A percentile compares a stretch with the other conserved stretches of the same genome.
These are phyloP conservation scores for Trachemys scripta DNA, from an alignment of 2,113 vertebrate genomes.

Conservation along the genomic window DNA sequence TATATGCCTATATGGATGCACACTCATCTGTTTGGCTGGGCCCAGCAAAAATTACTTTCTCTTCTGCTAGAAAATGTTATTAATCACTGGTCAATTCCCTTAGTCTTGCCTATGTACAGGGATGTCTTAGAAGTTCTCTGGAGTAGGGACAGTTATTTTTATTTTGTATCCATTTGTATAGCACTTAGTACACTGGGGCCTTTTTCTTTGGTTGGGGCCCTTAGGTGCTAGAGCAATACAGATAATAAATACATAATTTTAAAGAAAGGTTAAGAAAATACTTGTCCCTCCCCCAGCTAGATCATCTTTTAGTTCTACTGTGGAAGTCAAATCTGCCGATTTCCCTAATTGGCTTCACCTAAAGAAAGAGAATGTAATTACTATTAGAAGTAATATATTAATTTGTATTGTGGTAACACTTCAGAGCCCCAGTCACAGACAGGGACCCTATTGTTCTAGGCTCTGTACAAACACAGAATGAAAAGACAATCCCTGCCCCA, in stretches of 20 bases:
- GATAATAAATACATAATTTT: neutral
- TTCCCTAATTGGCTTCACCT: neutral
- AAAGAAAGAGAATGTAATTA: neutral
- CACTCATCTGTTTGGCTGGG: neutral
- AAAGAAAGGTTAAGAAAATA: neutral
- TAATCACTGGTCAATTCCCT: neutral
- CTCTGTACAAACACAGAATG: neutral
- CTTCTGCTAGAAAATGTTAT: neutral
- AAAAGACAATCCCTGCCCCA: neutral
- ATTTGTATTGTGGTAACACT: neutral
- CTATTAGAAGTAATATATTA: neutral
- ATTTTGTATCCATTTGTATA: neutral
- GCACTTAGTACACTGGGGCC: too few relatives aligned
- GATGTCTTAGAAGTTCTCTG: neutral
- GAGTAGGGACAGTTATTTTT: neutral
- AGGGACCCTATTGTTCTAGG: neutral
- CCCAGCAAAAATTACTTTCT: fast-evolving
- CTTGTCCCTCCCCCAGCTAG: neutral
- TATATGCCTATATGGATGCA: neutral
- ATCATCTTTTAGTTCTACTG: neutral
- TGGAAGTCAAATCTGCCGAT: neutral
- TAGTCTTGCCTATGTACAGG: neutral
- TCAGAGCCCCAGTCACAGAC: neutral
- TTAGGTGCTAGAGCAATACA: neutral
- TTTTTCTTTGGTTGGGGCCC: neutral